These are phyloP conservation scores for Palythoa heliodiscus DNA, from an alignment of 92 coral and sea anemone species.

Conservation along the genomic window DNA sequence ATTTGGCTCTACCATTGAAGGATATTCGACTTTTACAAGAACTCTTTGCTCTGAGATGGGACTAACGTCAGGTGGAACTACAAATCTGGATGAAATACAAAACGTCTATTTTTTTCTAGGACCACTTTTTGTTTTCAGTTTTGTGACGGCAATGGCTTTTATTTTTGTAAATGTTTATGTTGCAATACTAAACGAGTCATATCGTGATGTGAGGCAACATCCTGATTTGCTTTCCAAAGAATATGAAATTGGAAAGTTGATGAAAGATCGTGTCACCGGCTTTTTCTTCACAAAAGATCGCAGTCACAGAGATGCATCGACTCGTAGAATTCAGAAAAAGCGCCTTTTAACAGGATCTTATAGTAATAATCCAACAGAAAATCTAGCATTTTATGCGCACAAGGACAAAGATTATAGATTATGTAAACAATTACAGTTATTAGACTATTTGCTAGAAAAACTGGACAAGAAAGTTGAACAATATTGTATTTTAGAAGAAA, in stretches of 20 bases:
- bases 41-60: conserved; percentile 55
- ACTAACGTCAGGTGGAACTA: conserved; percentile 62
- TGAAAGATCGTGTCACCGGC: conserved; percentile 22
- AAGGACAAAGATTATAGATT: neutral
- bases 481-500: neutral
- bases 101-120: conserved; percentile 55
- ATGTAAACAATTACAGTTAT: neutral
- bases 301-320: neutral
- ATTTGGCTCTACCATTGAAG: conserved; percentile 52
- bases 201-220: conserved; percentile 47
- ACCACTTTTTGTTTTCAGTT: conserved; percentile 62
- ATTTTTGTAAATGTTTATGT: conserved; percentile 71
- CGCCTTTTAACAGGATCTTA: neutral
- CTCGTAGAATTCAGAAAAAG: neutral
- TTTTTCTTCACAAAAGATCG: neutral
- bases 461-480: neutral
- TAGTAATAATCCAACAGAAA: neutral
- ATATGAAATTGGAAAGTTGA: conserved; percentile 73
- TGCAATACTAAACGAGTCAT: conserved; percentile 68
- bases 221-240: conserved; percentile 52
- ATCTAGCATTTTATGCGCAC: neutral
- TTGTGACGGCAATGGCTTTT: conserved; percentile 58
- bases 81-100: conserved; percentile 36
- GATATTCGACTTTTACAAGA: conserved; percentile 49
- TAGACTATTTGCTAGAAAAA: neutral